Evolutionary conservation across 2,888 invertebrate genomes (phyloP), one percentile per base, ranked within the genome.

Genomic region (Stomorhina lunata): DNA sequence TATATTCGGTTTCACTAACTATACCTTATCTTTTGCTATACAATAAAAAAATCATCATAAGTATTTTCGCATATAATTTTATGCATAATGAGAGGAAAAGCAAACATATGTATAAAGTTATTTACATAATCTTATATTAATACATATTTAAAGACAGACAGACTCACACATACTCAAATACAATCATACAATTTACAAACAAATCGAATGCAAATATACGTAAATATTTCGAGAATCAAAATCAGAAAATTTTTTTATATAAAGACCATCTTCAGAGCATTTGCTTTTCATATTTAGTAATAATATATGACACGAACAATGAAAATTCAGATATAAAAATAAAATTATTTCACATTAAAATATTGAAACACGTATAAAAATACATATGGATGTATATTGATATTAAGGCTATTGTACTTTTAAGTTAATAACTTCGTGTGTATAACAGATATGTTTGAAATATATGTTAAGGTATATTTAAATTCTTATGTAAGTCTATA

Each of bases 11-110:
- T n/a, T n/a, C n/a, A n/a, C n/a, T n/a, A n/a, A n/a, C n/a, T n/a
- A n/a, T n/a, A n/a, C n/a, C n/a, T n/a, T n/a, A n/a, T n/a, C n/a
- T n/a, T n/a, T n/a, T n/a, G n/a, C n/a, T n/a, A n/a, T n/a, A n/a
- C n/a, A n/a, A n/a, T n/a, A n/a, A n/a, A n/a, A n/a, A n/a, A n/a
- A n/a, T n/a, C n/a, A n/a, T n/a, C n/a, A 1, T 57, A 20, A n/a
- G 22, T n/a, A 57, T 34, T 4, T 20, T 2, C 12, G 34, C 34
- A 34, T 37, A 2, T 17, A 17, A 55, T 57, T 59, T 7, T 12
- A 34, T 57, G 25, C 25, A 40, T 61, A 61, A 27, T 59, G 57
- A 37, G n/a, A 37, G 25, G 34, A 9, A 72, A 72, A 72, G 40
- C 29, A 63, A 53, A 73, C 10, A 43, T 53, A 53, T 53, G 43